phyloP scores from a whole-genome alignment of 2,113 vertebrate species.

The Epinephelus moara region DNA sequence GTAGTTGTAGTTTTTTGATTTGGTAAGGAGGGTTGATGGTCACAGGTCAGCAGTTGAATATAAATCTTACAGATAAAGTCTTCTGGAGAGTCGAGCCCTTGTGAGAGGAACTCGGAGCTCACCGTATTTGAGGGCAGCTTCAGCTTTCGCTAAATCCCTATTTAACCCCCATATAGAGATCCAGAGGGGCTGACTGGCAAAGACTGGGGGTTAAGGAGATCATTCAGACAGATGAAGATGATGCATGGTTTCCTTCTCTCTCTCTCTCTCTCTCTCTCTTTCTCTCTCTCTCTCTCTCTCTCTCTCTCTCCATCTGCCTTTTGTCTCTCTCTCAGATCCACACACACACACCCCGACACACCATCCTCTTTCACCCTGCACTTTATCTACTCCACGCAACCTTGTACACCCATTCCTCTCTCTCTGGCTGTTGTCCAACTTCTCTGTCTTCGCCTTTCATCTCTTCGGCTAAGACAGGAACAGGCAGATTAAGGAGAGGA shows the following conservation, averaged over 20 bases:
- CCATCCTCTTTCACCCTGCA: slow-evolving; percentile 4
- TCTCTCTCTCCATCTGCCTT: slow-evolving; percentile 19
- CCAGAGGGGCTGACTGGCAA: slow-evolving; percentile 49
- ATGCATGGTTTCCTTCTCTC: slow-evolving; percentile 45
- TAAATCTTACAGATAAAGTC: slow-evolving; percentile 66
- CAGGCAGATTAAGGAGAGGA: slow-evolving; percentile 68
- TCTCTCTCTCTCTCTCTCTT: slow-evolving; percentile 13
- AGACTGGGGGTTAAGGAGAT: slow-evolving; percentile 70
- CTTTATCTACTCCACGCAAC: slow-evolving; percentile 58
- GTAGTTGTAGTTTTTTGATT: slow-evolving; percentile 50
- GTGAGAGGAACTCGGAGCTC: slow-evolving; percentile 47
- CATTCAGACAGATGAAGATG: slow-evolving; percentile 70
- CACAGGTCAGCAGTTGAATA: slow-evolving; percentile 67
- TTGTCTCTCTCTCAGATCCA: slow-evolving; percentile 6
- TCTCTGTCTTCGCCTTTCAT: slow-evolving; percentile 67
- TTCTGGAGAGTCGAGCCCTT: slow-evolving; percentile 43
- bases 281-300: background rate
- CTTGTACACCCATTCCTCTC: slow-evolving; percentile 40
- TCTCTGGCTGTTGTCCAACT: slow-evolving; percentile 58
- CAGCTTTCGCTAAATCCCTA: slow-evolving; percentile 67
- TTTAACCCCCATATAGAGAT: slow-evolving; percentile 71
- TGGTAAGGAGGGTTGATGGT: slow-evolving; percentile 41
- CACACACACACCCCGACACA: background rate
- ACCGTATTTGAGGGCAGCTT: slow-evolving; percentile 57
- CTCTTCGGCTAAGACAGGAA: slow-evolving; percentile 64